These are phyloP conservation scores for Mythimna pallens DNA, from an alignment of 2,888 invertebrate genomes.

Conservation along the genomic window DNA sequence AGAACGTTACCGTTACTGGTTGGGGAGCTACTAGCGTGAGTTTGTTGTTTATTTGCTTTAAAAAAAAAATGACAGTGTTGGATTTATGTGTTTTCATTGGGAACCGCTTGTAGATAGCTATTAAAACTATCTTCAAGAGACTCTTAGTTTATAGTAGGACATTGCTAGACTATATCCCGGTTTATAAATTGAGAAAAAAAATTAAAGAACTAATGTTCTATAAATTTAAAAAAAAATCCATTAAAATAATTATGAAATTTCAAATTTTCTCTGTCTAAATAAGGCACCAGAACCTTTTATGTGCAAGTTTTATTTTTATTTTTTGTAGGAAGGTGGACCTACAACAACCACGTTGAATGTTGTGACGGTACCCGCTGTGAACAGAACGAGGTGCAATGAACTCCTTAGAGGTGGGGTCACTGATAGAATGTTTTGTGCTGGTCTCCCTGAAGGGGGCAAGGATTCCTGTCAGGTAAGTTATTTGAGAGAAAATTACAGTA, in stretches of 20 bases:
- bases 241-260: no score
- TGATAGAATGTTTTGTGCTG: constrained; percentile 83
- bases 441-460: constrained; percentile 80
- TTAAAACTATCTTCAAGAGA: no score
- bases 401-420: constrained; percentile 68
- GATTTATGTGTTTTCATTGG: neutral
- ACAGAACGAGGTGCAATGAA: constrained; percentile 53
- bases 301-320: no score
- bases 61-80: neutral
- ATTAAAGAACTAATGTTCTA: no score
- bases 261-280: no score
- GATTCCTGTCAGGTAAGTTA: constrained; percentile 83
- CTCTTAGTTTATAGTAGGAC: no score
- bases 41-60: constrained; percentile 10
- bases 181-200: no score
- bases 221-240: no score
- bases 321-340: constrained; percentile 75
- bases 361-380: constrained; percentile 65
- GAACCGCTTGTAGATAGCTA: neutral
- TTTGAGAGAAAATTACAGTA: neutral
- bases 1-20: constrained; percentile 76
- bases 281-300: no score
- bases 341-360: constrained; percentile 72
- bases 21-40: constrained; percentile 85
- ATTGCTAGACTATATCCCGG: no score